These are phyloP conservation scores for Tangara arthus DNA, from an alignment of 2,797 vertebrate species.

Conservation along the genomic window DNA sequence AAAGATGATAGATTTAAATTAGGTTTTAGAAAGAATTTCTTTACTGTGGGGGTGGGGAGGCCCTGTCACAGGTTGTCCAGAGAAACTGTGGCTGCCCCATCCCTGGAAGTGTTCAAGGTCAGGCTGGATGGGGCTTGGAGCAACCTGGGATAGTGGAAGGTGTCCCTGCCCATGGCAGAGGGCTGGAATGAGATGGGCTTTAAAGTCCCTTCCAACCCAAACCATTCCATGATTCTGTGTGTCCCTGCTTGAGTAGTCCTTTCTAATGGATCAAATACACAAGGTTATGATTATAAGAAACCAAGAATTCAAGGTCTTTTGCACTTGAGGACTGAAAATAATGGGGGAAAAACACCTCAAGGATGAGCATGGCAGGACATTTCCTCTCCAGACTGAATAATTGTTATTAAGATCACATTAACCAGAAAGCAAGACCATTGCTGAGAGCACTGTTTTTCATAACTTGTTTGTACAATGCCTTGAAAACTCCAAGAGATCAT, in stretches of 20 bases:
- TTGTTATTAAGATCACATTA: neutral
- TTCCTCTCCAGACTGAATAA: neutral
- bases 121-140: neutral
- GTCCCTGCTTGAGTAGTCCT: neutral
- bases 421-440: neutral
- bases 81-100: neutral
- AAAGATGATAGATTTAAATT: neutral
- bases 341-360: neutral
- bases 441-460: neutral
- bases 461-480: neutral
- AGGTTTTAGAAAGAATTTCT: neutral
- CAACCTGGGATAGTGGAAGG: accelerated
- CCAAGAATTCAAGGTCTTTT: neutral
- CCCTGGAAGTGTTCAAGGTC: neutral
- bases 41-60: neutral
- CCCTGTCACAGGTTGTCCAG: neutral
- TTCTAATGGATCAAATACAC: neutral
- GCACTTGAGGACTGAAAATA: neutral
- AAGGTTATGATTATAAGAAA: neutral
- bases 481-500: neutral
- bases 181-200: neutral
- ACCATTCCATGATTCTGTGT: neutral
- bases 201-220: neutral
- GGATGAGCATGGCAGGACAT: neutral
- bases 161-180: neutral